Base-by-base conservation (phyloP, 2,888 invertebrate genomes). In the Ditylenchus weischeri region DNA sequence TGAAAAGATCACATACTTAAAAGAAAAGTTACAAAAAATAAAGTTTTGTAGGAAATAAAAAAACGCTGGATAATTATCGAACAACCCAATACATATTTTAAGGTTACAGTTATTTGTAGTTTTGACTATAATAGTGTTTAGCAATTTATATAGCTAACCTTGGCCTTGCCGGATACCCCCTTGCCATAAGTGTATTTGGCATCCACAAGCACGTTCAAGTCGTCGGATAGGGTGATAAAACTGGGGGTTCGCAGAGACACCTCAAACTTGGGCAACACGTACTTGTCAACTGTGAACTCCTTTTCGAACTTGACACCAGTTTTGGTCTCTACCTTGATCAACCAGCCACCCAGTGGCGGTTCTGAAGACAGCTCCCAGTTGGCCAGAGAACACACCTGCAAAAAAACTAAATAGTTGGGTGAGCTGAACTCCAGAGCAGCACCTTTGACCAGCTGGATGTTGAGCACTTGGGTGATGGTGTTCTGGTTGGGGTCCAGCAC, bases 261-360 rank as follows among this genome's bases (percentile, higher is more conserved):
- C 81, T 93, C 89, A 84, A 93, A 96, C 83, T 93, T 93, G 0
- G 96, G 96, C 75, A 92, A 85, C 65, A 95, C 90, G 84, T 79
- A 81, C 68, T 92, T 91, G 10, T 92, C 91, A 8, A 94, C 91
- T 83, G 90, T 88, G 72, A 92, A 88, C 13, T 87, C 87, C 80
- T 90, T 90, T 67, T 88, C 70, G 69, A 70, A 76, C 63, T 76
- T 76, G 59, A 77, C 69, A 62, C 76, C 79, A 57, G 72, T 70
- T 58, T 72, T 70, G 13, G 77, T 76, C 43, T 79, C 75, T 7
- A 81, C 83, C 49, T 75, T 70, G 64, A 85, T 82, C 19, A 71
- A 69, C 84, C 84, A 84, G 62, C 81, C 81, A 18, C 84, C 84
- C 8, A 84, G 76, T 18, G 84, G 81, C n/a, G 84, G 84, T 36